Conservation (phyloP, 2,888 invertebrate genomes). For the Pimpla rufipes region DNA sequence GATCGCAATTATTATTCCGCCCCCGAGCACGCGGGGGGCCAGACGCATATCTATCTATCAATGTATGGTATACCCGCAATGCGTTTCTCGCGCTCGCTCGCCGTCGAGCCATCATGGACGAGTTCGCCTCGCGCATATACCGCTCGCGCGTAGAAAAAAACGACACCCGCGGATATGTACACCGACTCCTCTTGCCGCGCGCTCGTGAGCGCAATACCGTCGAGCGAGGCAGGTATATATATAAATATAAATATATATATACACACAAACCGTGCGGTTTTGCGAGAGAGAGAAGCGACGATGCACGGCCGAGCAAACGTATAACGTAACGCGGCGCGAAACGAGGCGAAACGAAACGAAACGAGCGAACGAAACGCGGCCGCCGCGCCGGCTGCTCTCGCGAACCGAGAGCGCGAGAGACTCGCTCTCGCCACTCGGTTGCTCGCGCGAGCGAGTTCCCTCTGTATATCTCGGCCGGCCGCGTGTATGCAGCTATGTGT, state of each 20-base stretch:
- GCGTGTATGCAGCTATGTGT: background rate
- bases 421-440: slow-evolving; percentile 8
- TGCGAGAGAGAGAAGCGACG: slow-evolving; percentile 72
- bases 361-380: slow-evolving; percentile 55
- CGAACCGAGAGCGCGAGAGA: slow-evolving; percentile 3
- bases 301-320: slow-evolving; percentile 83
- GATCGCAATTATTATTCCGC: slow-evolving; percentile 79
- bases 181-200: slow-evolving; percentile 13
- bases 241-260: slow-evolving; percentile 26
- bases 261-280: background rate
- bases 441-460: slow-evolving; percentile 58
- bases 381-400: background rate
- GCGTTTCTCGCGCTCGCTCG: slow-evolving; percentile 14
- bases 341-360: slow-evolving; percentile 83
- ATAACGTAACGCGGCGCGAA: slow-evolving; percentile 82
- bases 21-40: slow-evolving; percentile 56
- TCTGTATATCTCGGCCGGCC: background rate
- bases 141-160: slow-evolving; percentile 27
- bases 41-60: slow-evolving; percentile 17
- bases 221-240: no score
- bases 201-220: background rate
- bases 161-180: slow-evolving; percentile 15
- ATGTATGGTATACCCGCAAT: slow-evolving; percentile 4
- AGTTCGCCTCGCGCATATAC: slow-evolving; percentile 3
- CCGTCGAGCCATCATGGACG: slow-evolving; percentile 12